Base-by-base conservation (phyloP, 2,888 invertebrate genomes). In the Saturnia japonica region DNA sequence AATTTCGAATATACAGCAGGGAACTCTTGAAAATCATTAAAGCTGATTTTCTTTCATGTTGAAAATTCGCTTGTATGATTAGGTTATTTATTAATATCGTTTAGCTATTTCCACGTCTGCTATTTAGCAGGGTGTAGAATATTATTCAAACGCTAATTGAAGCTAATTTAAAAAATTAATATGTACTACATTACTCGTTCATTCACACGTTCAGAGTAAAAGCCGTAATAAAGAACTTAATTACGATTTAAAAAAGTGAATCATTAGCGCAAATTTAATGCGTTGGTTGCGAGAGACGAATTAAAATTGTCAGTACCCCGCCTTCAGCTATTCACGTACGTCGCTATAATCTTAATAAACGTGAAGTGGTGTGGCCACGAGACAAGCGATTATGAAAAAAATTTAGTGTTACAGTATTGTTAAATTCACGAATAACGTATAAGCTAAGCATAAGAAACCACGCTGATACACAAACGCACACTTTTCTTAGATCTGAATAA, bases 311-410 rank as follows among this genome's bases (percentile, higher is more conserved):
- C 34, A 64, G 64, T 40, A 11, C 28, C n/a, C 54, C 57, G 64
- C 64, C 64, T 34, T 64, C 22, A 64, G 64, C 64, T 64, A 64
- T 64, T 40, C 64, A 64, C 64, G 64, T 64, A 64, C 64, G 64
- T 40, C 40, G 64, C 64, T 67, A 70, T 70, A 70, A 70, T 67
- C 70, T 66, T 70, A 70, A 70, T 70, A 70, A 67, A 70, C 67
- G 70, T 43, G 67, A 28, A 1, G 51, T 22, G 2, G 47, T 9
- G 16, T 34, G 66, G 70, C 70, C 51, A 67, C 19, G 51, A 42
- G 25, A 40, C 11, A 11, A 28, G 42, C 40, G 40, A 42, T 47
- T 16, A 34, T 34, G 1, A 51, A n/a, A n/a, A n/a, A n/a, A 51
- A 45, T 1, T 45, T 2, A 1, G 2, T 45, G 0, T 0, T 14